Base-by-base conservation (phyloP, 2,113 vertebrate species). In the Etia nguti region DNA sequence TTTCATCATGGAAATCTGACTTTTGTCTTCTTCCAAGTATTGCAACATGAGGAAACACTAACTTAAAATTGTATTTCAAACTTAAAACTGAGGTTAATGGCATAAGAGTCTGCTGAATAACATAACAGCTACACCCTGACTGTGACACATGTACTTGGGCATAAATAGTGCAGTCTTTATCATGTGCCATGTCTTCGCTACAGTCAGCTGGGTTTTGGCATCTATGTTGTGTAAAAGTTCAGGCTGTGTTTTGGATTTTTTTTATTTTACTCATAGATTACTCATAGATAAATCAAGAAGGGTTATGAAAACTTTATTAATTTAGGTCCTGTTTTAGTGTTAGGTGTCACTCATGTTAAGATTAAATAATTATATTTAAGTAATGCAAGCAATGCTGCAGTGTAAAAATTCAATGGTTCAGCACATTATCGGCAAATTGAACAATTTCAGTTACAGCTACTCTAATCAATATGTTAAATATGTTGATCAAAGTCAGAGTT, bases 141-240 rank as follows among this genome's bases (percentile, higher is more conserved):
- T 83, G 11, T 79, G 55, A 41, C 16, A 29, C 54, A 54, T 82
- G 15, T 8, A 5, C 31, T 31, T 43, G 4, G 13, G 6, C 46
- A 3, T 20, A 57, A 34, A 80, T 43, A 73, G 41, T 54, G 77
- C 68, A 70, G 62, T 57, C 46, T 56, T 73, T 31, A 65, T 89
- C 81, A 80, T 22, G 48, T 16, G 6, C 26, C 84, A 50, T 31
- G 41, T 75, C 15, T 48, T 77, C 50, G 6, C 46, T 22, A 50
- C 43, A 31, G 70, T 31, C 18, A 10, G 38, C 41, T 75, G 24
- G 15, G 1, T 48, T 75, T 75, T 48, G 24, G 15, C 1, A 48
- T 29, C 38, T 48, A 5, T 1, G 2, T 75, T 75, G 70, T 12
- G 16, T 75, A 75, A 48, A 50, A 29, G 4, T 75, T 75, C 70